A percentile compares a stretch with the other conserved stretches of the same genome.
Conservation (phyloP, 2,113 vertebrate species). For the Bungarus multicinctus region DNA sequence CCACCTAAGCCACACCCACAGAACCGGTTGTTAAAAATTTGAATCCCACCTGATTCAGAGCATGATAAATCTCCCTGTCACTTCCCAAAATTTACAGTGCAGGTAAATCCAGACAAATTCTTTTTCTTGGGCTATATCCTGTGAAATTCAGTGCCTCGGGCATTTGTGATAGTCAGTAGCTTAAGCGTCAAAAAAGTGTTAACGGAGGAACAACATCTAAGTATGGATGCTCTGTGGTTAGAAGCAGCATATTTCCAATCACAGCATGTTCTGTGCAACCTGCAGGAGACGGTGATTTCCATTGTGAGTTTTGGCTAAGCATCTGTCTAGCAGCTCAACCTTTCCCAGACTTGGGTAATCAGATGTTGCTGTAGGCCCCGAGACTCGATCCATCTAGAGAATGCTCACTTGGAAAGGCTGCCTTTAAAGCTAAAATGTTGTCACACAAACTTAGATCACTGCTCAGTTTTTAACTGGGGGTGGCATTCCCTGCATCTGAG, state of each 20-base stretch:
- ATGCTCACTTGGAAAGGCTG: background rate
- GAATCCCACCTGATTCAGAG: background rate
- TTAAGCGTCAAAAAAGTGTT: background rate
- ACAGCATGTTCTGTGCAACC: background rate
- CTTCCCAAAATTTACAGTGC: background rate
- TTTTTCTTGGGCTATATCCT: background rate
- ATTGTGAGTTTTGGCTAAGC: background rate
- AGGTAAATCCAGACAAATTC: background rate
- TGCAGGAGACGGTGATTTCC: background rate
- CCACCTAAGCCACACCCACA: too few relatives aligned
- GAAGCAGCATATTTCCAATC: background rate
- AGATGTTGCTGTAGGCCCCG: background rate
- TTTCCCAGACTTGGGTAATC: background rate
- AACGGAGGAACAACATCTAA: background rate
- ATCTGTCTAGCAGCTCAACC: background rate
- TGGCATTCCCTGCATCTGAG: background rate
- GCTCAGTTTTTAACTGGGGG: background rate
- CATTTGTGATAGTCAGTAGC: background rate
- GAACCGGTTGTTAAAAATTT: too few relatives aligned
- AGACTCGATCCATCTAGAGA: background rate
- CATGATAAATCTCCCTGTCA: background rate
- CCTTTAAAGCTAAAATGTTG: background rate
- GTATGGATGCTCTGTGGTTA: background rate
- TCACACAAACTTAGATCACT: background rate
- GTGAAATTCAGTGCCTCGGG: background rate